These are phyloP conservation scores for Nibea coibor DNA, from an alignment of 2,113 vertebrate genomes.

Conservation along the genomic window DNA sequence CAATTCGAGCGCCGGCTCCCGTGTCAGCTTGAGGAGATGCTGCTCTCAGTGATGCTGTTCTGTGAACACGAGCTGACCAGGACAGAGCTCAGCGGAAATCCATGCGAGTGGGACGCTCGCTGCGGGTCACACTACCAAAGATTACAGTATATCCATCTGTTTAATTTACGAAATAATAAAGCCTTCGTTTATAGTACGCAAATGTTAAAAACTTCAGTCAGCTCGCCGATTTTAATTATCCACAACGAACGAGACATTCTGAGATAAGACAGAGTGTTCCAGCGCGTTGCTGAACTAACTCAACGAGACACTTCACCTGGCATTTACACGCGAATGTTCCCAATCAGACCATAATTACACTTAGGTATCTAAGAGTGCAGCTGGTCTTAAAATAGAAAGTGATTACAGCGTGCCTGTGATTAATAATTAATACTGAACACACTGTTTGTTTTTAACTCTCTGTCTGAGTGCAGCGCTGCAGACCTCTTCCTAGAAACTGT, in stretches of 20 bases:
- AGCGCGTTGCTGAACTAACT: slow-evolving; percentile 6
- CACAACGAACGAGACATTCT: neutral
- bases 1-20: neutral
- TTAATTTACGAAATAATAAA: neutral
- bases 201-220: neutral
- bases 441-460: neutral
- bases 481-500: slow-evolving; percentile 33
- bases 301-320: slow-evolving; percentile 30
- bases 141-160: neutral
- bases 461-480: slow-evolving; percentile 6
- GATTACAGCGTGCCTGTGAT: slow-evolving; percentile 45
- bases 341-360: slow-evolving; percentile 53
- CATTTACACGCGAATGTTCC: slow-evolving; percentile 40
- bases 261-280: neutral
- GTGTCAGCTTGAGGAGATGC: neutral
- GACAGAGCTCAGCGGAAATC: neutral
- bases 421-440: slow-evolving; percentile 33
- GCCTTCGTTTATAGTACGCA: neutral
- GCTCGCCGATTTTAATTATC: neutral
- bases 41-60: neutral
- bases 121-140: neutral
- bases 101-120: neutral
- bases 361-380: slow-evolving; percentile 32
- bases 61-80: neutral
- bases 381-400: slow-evolving; percentile 53